Percentiles rank a stretch among this genome's conserved stretches.
Conservation (phyloP, 2,888 invertebrate genomes). For the Germaria angustata region DNA sequence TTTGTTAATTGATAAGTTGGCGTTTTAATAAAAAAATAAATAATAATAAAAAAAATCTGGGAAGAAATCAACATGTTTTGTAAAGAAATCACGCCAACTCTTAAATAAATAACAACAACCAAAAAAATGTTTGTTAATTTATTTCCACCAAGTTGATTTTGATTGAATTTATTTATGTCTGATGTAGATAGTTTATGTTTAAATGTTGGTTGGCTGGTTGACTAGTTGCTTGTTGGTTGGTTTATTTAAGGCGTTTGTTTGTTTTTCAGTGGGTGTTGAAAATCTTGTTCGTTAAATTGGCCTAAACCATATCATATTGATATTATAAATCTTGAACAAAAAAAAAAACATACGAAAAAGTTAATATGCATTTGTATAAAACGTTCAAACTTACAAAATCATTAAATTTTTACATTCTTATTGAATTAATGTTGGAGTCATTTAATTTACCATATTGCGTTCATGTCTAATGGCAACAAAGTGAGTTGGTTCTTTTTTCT, state of each 20-base stretch:
- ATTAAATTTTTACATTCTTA: background rate
- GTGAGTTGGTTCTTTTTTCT: constrained; percentile 11
- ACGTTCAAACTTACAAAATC: constrained; percentile 5
- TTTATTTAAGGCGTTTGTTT: constrained; percentile 53
- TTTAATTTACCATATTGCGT: constrained; percentile 18
- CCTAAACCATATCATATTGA: constrained; percentile 50
- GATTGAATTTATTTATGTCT: background rate
- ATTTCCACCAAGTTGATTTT: constrained; percentile 8
- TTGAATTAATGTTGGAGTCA: constrained; percentile 25
- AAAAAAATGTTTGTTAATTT: constrained; percentile 33
- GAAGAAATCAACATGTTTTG: constrained; percentile 38
- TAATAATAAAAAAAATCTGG: background rate
- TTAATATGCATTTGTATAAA: constrained; percentile 3
- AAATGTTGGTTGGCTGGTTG: background rate
- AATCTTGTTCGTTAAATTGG: constrained; percentile 49
- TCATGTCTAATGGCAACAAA: constrained; percentile 1
- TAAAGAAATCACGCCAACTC: constrained; percentile 65
- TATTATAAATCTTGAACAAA: constrained; percentile 36
- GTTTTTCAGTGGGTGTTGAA: constrained; percentile 52
- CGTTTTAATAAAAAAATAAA: constrained; percentile 36
- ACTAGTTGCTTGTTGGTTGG: constrained; percentile 21
- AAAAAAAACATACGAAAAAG: constrained; percentile 48
- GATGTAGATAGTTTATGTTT: constrained; percentile 34
- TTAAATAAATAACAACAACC: constrained; percentile 30
- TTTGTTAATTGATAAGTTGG: constrained; percentile 45